A percentile compares a stretch with the other conserved stretches of the same genome.
Evolutionary conservation across 2,113 vertebrate species (phyloP).

Genomic region (Poeciliopsis retropinna): DNA sequence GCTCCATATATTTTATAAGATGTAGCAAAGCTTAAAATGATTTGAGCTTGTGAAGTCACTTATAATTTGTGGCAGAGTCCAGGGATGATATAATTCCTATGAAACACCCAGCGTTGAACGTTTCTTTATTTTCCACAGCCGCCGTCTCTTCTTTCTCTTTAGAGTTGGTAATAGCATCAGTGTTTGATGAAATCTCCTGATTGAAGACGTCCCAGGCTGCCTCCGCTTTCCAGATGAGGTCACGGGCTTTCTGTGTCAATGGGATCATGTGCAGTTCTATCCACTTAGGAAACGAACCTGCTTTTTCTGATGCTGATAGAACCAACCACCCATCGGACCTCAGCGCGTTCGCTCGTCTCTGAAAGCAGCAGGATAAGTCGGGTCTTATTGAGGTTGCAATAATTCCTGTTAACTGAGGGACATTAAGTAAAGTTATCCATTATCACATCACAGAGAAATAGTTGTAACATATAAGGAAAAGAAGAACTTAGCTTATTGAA

Average conservation of each 20-base stretch:
- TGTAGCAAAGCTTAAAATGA: not conserved
- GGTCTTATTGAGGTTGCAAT: conserved; percentile 37
- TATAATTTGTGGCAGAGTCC: not conserved
- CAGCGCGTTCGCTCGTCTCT: conserved; percentile 43
- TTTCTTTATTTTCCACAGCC: not conserved
- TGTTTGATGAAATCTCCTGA: conserved; percentile 78
- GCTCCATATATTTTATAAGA: not conserved
- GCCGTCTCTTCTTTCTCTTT: conserved; percentile 28
- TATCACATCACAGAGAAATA: not conserved
- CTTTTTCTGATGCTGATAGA: conserved; percentile 68
- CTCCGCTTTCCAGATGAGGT: conserved; percentile 73
- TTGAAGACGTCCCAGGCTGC: conserved; percentile 61
- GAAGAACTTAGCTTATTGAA: not conserved
- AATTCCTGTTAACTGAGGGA: not conserved
- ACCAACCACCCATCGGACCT: conserved; percentile 48
- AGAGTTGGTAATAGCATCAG: conserved; percentile 73
- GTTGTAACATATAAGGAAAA: not conserved
- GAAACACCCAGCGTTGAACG: not conserved
- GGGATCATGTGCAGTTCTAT: conserved; percentile 75
- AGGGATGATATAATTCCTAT: not conserved
- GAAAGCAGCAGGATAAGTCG: conserved; percentile 51
- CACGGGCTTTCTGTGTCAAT: conserved; percentile 75
- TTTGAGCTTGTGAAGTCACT: not conserved
- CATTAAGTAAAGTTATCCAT: not conserved
- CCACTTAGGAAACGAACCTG: conserved; percentile 79